Evolutionary conservation across 2,888 invertebrate species (phyloP), one percentile per base, ranked within the genome.

Genomic region (Agrochola litura): DNA sequence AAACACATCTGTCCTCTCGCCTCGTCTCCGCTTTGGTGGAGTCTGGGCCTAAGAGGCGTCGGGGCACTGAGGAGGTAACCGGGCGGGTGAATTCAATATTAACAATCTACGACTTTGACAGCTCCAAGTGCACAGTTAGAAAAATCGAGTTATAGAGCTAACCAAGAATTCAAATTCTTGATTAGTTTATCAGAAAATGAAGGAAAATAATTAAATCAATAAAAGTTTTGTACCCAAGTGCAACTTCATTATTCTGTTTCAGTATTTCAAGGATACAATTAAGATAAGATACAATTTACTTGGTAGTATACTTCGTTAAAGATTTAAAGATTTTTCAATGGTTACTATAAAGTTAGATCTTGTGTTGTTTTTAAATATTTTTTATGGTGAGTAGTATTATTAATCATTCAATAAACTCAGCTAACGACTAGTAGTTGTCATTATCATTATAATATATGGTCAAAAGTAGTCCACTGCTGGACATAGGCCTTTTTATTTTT

Each of bases 351-450:
- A 67, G 58, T 41, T 76, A 43, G 65, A 66, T 69, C 6, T 72
- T 16, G 56, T 85, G 37, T 64, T 85, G 37, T 65, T 85, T 41
- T 76, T 85, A 16, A 75, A 78, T 54, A 68, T 77, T 56, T 73
- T 85, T 30, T 72, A 76, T 64, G 78, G 85, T 85, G 73, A 85
- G 83, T 77, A 58, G 10, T 46, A 73, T 56, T 43, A 52, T 49
- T 16, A n/a, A n/a, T 49, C 0, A 30, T 16, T 46, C 6, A 22
- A 73, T 41, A n/a, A 22, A 43, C 30, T 43, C 16, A 9, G 52
- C 8, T 43, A 19, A 73, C 1, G 14, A 41, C 8, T 25, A 10
- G 0, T 60, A 60, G 4, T 61, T 14, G 1, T 25, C 1, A 46
- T 58, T 0, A 66, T 14, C 8, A 8, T 41, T 9, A 25, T 25